Conservation (phyloP, 2,797 vertebrate species). For the Eupleurogrammus muticus region DNA sequence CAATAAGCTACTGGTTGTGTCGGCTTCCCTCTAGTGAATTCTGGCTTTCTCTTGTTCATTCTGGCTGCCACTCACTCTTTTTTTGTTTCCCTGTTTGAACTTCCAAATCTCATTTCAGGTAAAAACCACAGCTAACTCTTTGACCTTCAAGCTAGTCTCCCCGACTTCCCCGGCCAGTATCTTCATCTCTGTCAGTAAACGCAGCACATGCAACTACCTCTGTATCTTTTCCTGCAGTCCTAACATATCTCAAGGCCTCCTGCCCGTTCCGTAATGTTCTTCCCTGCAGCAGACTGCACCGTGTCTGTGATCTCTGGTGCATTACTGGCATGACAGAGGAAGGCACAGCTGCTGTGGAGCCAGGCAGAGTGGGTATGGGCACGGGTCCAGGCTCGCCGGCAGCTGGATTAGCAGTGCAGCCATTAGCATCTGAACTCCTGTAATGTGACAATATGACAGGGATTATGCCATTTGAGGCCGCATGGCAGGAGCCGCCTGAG, state of each 20-base stretch:
- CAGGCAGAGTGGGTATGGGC: conserved; percentile 61
- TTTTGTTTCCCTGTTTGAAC: conserved; percentile 18
- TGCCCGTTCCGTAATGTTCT: conserved; percentile 32
- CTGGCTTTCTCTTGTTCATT: conserved; percentile 15
- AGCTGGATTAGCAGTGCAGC: conserved; percentile 80
- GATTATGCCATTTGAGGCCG: conserved; percentile 74
- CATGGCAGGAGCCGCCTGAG: conserved; percentile 50
- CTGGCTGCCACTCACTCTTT: conserved; percentile 1
- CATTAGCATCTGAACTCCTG: conserved; percentile 83
- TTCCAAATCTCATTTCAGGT: conserved; percentile 16
- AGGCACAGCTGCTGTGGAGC: conserved; percentile 72
- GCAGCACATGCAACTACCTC: neutral
- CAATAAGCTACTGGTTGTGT: conserved; percentile 59
- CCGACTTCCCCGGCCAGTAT: conserved; percentile 10
- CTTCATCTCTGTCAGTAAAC: conserved; percentile 9
- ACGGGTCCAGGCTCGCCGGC: conserved; percentile 69
- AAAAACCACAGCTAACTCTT: neutral
- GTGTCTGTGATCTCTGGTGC: conserved; percentile 46
- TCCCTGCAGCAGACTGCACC: conserved; percentile 31
- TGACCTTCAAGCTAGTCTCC: conserved; percentile 19
- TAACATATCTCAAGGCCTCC: conserved; percentile 27
- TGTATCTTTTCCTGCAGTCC: conserved; percentile 19
- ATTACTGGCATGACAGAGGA: conserved; percentile 64
- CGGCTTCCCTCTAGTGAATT: conserved; percentile 40
- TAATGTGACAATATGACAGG: conserved; percentile 84